Percentiles rank a stretch among this genome's conserved stretches.
phyloP scores from a whole-genome alignment of 2,113 vertebrate species.

The Azemiops feae region DNA sequence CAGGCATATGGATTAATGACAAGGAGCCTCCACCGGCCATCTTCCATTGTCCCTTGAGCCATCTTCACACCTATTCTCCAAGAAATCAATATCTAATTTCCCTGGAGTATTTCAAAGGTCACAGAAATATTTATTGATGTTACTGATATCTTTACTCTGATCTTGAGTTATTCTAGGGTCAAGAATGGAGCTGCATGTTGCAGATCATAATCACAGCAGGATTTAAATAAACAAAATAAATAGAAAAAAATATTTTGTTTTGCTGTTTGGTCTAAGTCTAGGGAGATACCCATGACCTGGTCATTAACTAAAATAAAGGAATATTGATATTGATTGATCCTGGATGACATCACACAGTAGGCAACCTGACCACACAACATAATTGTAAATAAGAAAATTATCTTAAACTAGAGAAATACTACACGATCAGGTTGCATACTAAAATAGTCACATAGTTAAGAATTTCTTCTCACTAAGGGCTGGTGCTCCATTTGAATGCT shows the following conservation, averaged over 20 bases:
- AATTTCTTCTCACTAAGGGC: not conserved
- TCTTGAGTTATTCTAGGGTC: not conserved
- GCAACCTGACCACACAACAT: not conserved
- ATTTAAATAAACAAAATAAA: not conserved
- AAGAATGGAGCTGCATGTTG: not conserved
- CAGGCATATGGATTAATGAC: constrained; percentile 2
- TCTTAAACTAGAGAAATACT: not conserved
- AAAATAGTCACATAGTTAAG: not conserved
- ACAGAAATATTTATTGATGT: constrained; percentile 8
- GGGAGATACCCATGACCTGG: not conserved
- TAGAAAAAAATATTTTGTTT: not conserved
- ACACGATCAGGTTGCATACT: not conserved
- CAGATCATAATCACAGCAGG: constrained; percentile 1
- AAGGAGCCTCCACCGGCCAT: not conserved
- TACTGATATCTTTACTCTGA: constrained; percentile 21
- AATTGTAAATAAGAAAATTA: not conserved
- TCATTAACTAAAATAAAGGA: not conserved
- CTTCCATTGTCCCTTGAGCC: constrained; percentile 34
- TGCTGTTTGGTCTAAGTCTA: not conserved
- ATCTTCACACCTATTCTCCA: constrained; percentile 26
- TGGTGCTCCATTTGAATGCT: not conserved
- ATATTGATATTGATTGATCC: not conserved
- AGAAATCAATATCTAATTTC: constrained; percentile 33
- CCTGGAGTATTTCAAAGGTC: constrained; percentile 35
- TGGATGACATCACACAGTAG: not conserved